Conservation (phyloP, 1,140 invertebrate species). For the Ditylenchus dipsaci region DNA sequence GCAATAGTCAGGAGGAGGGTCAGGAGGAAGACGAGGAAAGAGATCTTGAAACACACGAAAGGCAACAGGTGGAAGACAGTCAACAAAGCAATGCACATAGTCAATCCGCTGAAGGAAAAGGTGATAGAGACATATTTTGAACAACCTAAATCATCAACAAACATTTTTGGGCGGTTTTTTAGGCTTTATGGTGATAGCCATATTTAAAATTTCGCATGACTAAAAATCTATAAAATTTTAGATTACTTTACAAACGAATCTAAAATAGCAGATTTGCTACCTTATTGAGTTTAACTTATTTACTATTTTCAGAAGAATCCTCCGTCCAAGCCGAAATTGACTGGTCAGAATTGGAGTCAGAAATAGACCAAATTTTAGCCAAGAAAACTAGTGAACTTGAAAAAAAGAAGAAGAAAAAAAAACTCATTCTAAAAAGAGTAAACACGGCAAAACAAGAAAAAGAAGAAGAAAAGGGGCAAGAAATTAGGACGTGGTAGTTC, state of each 20-base stretch:
- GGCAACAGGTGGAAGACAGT: not conserved
- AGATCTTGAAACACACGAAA: not conserved
- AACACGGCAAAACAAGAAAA: not conserved
- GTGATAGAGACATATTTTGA: too few relatives aligned
- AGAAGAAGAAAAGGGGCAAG: constrained; percentile 9
- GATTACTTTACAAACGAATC: not conserved
- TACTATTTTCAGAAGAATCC: not conserved
- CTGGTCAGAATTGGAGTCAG: not conserved
- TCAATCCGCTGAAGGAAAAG: too few relatives aligned
- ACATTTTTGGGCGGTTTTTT: too few relatives aligned
- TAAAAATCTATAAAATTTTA: too few relatives aligned
- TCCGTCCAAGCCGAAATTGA: not conserved
- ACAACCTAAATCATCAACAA: too few relatives aligned
- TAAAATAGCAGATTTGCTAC: too few relatives aligned
- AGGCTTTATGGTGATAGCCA: too few relatives aligned
- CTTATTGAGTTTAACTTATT: too few relatives aligned
- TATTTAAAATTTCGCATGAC: constrained; percentile 1
- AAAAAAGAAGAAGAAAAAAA: constrained; percentile 4
- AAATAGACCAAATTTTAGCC: not conserved
- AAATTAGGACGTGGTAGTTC: not conserved
- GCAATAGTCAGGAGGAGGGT: not conserved
- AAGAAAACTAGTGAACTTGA: constrained; percentile 9
- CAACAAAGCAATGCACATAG: not conserved
- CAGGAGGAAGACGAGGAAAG: not conserved
- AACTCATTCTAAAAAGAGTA: not conserved